Conservation (phyloP, 1,140 invertebrate genomes). For the Apis dorsata region DNA sequence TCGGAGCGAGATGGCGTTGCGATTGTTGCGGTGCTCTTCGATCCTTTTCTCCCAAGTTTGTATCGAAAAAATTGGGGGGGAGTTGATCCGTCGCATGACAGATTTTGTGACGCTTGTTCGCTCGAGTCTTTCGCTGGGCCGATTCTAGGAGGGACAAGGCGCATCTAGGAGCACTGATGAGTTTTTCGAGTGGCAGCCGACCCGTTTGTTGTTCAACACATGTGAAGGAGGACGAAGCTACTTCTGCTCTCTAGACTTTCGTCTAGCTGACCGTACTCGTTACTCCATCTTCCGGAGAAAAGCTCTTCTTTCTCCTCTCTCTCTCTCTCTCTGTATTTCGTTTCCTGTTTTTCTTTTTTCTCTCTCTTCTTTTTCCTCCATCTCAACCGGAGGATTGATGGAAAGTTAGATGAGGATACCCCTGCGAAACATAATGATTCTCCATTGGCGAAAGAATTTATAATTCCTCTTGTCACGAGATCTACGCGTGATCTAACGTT, state of each 20-base stretch:
- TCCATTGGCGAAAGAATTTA: no score
- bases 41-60: no score
- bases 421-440: no score
- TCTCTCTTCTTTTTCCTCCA: slow-evolving; percentile 46
- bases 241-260: slow-evolving; percentile 68
- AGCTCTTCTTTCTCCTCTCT: slow-evolving; percentile 41
- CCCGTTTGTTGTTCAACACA: slow-evolving; percentile 68
- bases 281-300: slow-evolving; percentile 63
- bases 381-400: slow-evolving; percentile 19
- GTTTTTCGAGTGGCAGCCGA: slow-evolving; percentile 71
- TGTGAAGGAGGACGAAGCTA: slow-evolving; percentile 61
- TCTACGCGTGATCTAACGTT: no score
- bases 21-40: no score
- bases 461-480: no score
- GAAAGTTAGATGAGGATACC: slow-evolving; percentile 37
- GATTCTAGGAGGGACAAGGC: slow-evolving; percentile 32
- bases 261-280: slow-evolving; percentile 66
- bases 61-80: no score
- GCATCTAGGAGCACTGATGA: slow-evolving; percentile 67
- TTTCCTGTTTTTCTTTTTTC: slow-evolving; percentile 23
- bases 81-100: no score
- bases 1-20: no score
- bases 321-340: neutral
- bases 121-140: slow-evolving; percentile 17
- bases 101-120: neutral